Base-by-base conservation (phyloP, 2,888 invertebrate genomes). In the Eremobia ochroleuca region DNA sequence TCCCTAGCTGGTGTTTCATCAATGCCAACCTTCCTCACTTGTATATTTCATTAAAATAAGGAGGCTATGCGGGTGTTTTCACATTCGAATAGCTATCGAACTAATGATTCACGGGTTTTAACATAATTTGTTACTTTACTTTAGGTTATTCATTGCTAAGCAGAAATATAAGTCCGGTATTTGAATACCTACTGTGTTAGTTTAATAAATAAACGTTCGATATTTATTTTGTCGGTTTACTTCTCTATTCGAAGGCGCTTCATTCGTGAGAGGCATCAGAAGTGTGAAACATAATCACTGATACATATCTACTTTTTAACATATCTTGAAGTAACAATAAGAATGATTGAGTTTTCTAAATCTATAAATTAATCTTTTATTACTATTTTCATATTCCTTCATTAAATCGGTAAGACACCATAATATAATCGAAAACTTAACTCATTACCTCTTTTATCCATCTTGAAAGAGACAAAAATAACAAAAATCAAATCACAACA, bases 11-110 rank as follows among this genome's bases (percentile, higher is more conserved):
- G 11, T 52, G 52, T 55, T n/a, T 31, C 52, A 21, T 3, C 25
- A 34, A 0, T 3, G 21, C 5, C 52, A 72, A 49, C 65, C 25
- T 34, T 15, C 21, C 6, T 31, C 75, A 62, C 61, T 18, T 55
- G 62, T 28, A 28, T 68, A n/a, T 49, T 62, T 18, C n/a, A 75
- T n/a, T 40, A 25, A 34, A 65, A 31, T 28, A 37, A 37, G 5
- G 15, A 55, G 31, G 21, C 31, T 28, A 81, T 86, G 86, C 86
- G 86, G 87, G 87, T 76, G 73, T 66, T 85, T 62, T 70, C 34
- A 73, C n/a, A 77, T 82, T 77, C 61, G n/a, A 75, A 82, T 59
- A 37, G 18, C n/a, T 59, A 64, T 68, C 52, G 37, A 70, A 46
- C n/a, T 69, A 71, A 55, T 81, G 81, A 81, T 71, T 81, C 82